Evolutionary conservation across 1,140 invertebrate species (phyloP).

Genomic region (Drosophila fuyamai): DNA sequence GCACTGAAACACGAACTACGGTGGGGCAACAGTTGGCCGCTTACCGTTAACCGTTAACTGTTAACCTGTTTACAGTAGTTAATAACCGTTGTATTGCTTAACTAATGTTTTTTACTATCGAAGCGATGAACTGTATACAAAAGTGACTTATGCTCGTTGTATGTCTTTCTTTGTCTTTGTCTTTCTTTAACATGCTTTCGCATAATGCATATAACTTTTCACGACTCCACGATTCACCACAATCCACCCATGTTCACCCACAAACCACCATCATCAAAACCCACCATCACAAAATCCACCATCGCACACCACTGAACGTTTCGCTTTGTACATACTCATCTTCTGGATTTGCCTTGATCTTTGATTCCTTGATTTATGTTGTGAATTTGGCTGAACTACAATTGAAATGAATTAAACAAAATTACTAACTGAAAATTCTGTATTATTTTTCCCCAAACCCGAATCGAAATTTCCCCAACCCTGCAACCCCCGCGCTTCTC

Average conservation of each 20-base stretch:
- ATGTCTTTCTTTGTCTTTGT: slow-evolving; percentile 81
- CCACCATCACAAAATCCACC: slow-evolving; percentile 8
- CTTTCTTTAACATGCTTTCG: slow-evolving; percentile 75
- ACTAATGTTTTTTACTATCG: slow-evolving; percentile 30
- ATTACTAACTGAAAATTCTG: slow-evolving; percentile 79
- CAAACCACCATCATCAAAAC: neutral
- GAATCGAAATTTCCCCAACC: slow-evolving; percentile 17
- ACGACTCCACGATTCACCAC: slow-evolving; percentile 13
- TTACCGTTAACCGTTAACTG: slow-evolving; percentile 11
- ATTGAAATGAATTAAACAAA: slow-evolving; percentile 45
- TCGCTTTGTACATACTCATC: slow-evolving; percentile 4
- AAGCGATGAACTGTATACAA: slow-evolving; percentile 52
- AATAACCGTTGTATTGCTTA: slow-evolving; percentile 36
- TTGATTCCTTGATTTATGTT: slow-evolving; percentile 12
- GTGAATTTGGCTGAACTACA: slow-evolving; percentile 58
- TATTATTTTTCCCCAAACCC: slow-evolving; percentile 45
- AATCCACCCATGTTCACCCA: neutral
- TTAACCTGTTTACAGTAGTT: slow-evolving; percentile 26
- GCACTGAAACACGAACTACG: slow-evolving; percentile 11
- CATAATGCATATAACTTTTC: slow-evolving; percentile 67
- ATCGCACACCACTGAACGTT: slow-evolving; percentile 14
- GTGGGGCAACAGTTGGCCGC: slow-evolving; percentile 10
- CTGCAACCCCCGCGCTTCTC: slow-evolving; percentile 11
- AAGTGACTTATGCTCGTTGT: slow-evolving; percentile 84
- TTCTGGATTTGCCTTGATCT: slow-evolving; percentile 19